These are phyloP conservation scores for Glaucomys volans DNA, from an alignment of 2,113 vertebrate species.

Conservation along the genomic window DNA sequence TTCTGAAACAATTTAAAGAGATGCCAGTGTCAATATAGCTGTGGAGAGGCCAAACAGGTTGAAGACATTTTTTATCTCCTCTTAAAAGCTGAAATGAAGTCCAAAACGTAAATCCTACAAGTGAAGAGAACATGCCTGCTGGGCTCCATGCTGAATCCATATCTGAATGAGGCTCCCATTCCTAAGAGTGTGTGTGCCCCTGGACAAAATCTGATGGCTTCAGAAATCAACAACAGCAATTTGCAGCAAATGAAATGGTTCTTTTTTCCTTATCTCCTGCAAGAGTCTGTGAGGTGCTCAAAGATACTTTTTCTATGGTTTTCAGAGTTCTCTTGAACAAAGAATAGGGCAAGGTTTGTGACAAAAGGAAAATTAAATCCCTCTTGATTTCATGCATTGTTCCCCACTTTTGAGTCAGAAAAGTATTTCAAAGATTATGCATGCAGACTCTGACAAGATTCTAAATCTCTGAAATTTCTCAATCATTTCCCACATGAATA, in stretches of 20 bases:
- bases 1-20: neutral
- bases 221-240: slow-evolving; percentile 9
- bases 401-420: neutral
- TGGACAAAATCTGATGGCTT: neutral
- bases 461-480: slow-evolving; percentile 18
- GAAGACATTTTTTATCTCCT: neutral
- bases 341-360: neutral
- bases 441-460: neutral
- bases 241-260: neutral
- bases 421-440: slow-evolving; percentile 33
- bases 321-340: neutral
- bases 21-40: neutral
- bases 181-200: neutral
- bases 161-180: neutral
- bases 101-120: neutral
- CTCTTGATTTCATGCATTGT: neutral
- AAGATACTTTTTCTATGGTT: neutral
- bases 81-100: neutral
- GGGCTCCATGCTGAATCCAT: no score
- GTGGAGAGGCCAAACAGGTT: neutral
- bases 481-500: slow-evolving; percentile 25
- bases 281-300: neutral
- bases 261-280: neutral
- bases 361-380: neutral
- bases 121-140: neutral